Conservation (phyloP, 1,140 invertebrate genomes). For the Brachionus plicatilis region DNA sequence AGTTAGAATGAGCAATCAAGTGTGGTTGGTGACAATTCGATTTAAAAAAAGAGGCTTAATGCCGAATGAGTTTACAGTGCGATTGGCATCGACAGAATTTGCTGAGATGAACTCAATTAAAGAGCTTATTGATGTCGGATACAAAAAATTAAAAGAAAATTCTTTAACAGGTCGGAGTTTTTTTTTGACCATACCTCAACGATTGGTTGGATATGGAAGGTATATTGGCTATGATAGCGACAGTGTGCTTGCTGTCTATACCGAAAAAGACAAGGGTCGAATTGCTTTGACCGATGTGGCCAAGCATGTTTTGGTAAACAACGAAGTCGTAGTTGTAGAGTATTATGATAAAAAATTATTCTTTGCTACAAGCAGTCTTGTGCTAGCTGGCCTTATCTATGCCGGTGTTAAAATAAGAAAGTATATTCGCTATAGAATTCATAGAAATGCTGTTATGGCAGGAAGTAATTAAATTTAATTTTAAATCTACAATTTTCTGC, state of each 20-base stretch:
- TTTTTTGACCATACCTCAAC: constrained; percentile 33
- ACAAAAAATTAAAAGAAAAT: constrained; percentile 23
- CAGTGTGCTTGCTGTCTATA: constrained; percentile 31
- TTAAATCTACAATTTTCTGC: too few species aligned
- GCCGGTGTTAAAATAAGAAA: constrained; percentile 27
- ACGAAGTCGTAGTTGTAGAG: constrained; percentile 35
- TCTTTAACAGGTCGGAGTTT: constrained; percentile 16
- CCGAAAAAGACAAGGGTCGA: constrained; percentile 35
- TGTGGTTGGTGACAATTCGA: constrained; percentile 25
- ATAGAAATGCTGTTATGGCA: neutral
- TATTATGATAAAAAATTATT: constrained; percentile 38
- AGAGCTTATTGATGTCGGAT: constrained; percentile 14
- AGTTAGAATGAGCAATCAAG: constrained; percentile 9
- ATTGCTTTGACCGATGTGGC: constrained; percentile 36
- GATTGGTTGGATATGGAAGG: constrained; percentile 22
- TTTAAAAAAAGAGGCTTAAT: constrained; percentile 23
- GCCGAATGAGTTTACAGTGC: constrained; percentile 37
- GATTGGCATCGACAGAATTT: constrained; percentile 27
- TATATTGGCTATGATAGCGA: constrained; percentile 33
- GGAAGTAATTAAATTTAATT: neutral
- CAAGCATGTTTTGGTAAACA: constrained; percentile 30
- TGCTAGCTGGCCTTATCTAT: neutral
- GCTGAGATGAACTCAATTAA: neutral
- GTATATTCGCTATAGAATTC: constrained; percentile 36
- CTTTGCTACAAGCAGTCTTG: neutral